phyloP scores from a whole-genome alignment of 2,113 vertebrate species.

The Myotis brandtii region DNA sequence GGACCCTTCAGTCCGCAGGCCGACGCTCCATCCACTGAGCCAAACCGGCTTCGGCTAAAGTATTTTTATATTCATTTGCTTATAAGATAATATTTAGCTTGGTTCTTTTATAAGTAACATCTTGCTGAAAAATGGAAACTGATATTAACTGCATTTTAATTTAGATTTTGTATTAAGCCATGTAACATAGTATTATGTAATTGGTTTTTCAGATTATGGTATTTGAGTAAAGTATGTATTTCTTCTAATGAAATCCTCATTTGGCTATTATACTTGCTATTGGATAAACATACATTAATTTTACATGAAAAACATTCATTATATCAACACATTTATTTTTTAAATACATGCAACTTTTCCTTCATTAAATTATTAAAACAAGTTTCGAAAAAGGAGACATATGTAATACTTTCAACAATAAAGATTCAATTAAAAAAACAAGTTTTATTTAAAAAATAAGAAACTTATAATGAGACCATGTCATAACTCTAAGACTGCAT shows the following conservation, averaged over 20 bases:
- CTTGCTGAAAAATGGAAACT: conserved; percentile 61
- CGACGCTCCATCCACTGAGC: too few species aligned
- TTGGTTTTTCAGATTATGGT: conserved; percentile 50
- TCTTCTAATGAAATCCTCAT: conserved; percentile 63
- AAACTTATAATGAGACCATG: neutral
- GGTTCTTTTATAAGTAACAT: conserved; percentile 57
- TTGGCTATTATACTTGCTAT: neutral
- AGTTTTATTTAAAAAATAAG: conserved; percentile 49
- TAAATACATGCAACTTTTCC: neutral
- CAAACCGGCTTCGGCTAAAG: too few species aligned
- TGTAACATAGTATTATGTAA: conserved; percentile 32
- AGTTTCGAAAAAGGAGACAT: too few species aligned
- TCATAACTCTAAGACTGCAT: conserved; percentile 39
- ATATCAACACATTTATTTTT: conserved; percentile 4
- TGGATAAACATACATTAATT: conserved; percentile 44
- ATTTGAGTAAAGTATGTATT: conserved; percentile 52
- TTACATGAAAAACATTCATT: conserved; percentile 21
- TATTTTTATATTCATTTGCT: conserved; percentile 4
- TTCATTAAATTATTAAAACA: conserved; percentile 41
- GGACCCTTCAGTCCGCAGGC: too few species aligned
- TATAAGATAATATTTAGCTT: conserved; percentile 58
- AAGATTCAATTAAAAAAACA: neutral
- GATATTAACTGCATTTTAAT: conserved; percentile 61
- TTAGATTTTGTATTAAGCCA: conserved; percentile 69
- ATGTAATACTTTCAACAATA: too few species aligned